These are phyloP conservation scores for Microtus montanus DNA, from an alignment of 2,113 vertebrate species.

Conservation along the genomic window DNA sequence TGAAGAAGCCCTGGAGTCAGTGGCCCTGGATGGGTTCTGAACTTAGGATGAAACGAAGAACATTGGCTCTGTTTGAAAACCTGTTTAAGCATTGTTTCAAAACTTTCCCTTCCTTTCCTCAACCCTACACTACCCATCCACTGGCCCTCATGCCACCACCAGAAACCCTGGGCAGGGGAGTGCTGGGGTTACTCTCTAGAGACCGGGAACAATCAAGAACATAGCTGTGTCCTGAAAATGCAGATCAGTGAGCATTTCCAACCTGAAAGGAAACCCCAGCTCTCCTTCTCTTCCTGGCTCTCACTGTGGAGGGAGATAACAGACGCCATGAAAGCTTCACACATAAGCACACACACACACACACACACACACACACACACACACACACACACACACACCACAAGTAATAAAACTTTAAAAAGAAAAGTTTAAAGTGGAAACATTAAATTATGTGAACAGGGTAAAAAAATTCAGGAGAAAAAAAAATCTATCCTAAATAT, in stretches of 20 bases:
- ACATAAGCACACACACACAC: too few relatives aligned
- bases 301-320: not conserved
- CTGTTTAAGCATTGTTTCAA: not conserved
- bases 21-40: not conserved
- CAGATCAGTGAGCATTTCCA: too few relatives aligned
- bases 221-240: not conserved
- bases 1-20: not conserved
- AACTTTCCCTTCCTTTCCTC: not conserved
- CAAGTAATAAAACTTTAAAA: too few relatives aligned
- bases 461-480: not conserved
- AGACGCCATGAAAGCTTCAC: not conserved
- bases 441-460: not conserved
- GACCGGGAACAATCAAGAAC: too few relatives aligned
- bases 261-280: not conserved
- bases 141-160: not conserved
- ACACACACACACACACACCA: not conserved
- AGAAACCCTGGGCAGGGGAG: not conserved
- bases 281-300: not conserved
- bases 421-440: not conserved
- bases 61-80: not conserved
- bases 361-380: too few relatives aligned
- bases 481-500: not conserved
- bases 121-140: too few relatives aligned
- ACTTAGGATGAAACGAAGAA: not conserved
- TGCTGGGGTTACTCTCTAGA: not conserved